Evolutionary conservation across 2,888 invertebrate species (phyloP).

Genomic region (Trachelus tabidus): DNA sequence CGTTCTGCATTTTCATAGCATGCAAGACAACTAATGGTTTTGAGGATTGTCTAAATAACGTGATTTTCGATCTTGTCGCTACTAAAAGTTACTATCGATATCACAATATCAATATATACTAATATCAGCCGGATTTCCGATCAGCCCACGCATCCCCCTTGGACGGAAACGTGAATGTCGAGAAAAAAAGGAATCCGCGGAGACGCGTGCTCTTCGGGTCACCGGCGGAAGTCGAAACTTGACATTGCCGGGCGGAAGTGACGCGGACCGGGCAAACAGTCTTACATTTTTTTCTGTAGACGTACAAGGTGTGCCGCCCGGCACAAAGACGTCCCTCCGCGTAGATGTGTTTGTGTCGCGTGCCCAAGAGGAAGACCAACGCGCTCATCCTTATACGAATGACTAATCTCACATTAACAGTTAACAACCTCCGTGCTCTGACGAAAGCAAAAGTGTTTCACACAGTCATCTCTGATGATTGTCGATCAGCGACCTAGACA

Average conservation of each 20-base stretch:
- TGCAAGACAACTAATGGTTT: no score
- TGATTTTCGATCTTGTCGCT: no score
- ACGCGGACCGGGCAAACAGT: slow-evolving; percentile 59
- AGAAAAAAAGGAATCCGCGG: slow-evolving; percentile 25
- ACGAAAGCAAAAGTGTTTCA: slow-evolving; percentile 41
- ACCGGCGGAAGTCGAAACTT: slow-evolving; percentile 63
- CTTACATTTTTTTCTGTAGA: slow-evolving; percentile 49
- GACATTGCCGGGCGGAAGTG: slow-evolving; percentile 65
- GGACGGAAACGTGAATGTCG: slow-evolving; percentile 8
- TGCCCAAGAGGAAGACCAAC: slow-evolving; percentile 27
- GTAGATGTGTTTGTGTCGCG: slow-evolving; percentile 39
- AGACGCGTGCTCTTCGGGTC: slow-evolving; percentile 19
- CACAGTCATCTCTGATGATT: neutral
- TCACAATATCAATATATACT: neutral
- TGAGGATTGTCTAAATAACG: no score
- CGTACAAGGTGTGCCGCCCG: slow-evolving; percentile 62
- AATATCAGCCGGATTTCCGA: neutral
- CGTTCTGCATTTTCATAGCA: no score
- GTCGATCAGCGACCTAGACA: slow-evolving; percentile 28
- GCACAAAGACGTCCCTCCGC: neutral
- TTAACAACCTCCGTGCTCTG: neutral
- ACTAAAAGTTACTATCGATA: neutral
- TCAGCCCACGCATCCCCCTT: slow-evolving; percentile 7
- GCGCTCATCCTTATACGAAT: neutral
- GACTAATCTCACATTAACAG: neutral